phyloP scores from a whole-genome alignment of 2,113 vertebrate genomes.

The Esox niger region DNA sequence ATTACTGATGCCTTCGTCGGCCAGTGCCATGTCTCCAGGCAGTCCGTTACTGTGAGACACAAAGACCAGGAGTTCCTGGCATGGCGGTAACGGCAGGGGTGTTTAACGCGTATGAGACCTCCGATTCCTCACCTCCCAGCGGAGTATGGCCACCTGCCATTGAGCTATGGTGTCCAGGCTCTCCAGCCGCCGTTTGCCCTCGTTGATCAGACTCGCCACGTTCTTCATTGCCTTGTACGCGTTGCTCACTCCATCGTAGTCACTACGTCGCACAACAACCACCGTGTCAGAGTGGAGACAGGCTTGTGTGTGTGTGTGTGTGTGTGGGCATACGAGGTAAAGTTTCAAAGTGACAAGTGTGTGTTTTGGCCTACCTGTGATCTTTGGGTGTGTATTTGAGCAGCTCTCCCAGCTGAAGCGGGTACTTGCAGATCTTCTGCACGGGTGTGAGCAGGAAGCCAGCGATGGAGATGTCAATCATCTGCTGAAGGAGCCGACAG shows the following conservation, averaged over 20 bases:
- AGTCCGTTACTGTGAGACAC: too few relatives aligned
- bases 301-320: constrained; percentile 1
- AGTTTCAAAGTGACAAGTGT: not conserved
- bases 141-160: constrained; percentile 94
- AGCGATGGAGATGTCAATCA: constrained; percentile 95
- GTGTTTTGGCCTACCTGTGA: constrained; percentile 78
- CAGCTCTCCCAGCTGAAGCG: constrained; percentile 91
- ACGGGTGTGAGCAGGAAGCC: constrained; percentile 95
- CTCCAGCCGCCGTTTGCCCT: constrained; percentile 91
- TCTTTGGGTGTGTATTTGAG: constrained; percentile 93
- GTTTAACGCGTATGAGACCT: too few relatives aligned
- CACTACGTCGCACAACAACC: constrained; percentile 70
- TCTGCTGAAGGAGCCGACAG: constrained; percentile 94
- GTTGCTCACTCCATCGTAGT: constrained; percentile 83
- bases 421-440: constrained; percentile 99
- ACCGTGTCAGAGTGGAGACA: not conserved
- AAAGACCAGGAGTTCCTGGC: too few relatives aligned
- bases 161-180: constrained; percentile 93
- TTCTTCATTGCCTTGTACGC: constrained; percentile 96
- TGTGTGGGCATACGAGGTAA: not conserved
- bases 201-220: constrained; percentile 93
- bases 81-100: too few relatives aligned
- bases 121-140: constrained; percentile 85
- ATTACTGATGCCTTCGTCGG: too few relatives aligned
- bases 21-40: too few relatives aligned